Evolutionary conservation across 1,140 invertebrate genomes (phyloP).

Genomic region (Achatina immaculata): DNA sequence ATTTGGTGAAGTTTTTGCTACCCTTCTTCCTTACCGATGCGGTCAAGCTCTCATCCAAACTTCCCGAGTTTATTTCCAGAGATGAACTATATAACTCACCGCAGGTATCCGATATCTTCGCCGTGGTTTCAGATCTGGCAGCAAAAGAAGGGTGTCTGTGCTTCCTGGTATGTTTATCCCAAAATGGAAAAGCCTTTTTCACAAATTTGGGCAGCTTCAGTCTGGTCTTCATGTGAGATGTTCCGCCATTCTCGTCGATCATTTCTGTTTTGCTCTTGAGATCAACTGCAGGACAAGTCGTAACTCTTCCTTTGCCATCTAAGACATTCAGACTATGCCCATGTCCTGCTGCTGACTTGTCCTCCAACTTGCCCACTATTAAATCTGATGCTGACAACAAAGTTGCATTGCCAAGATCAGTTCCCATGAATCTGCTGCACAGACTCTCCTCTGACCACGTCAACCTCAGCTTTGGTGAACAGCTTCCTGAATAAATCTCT

Average conservation of each 20-base stretch:
- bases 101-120: not conserved
- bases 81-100: not conserved
- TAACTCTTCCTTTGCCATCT: not conserved
- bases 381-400: not conserved
- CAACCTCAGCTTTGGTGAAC: not conserved
- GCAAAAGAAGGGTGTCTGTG: not conserved
- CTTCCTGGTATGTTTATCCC: not conserved
- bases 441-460: not conserved
- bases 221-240: not conserved
- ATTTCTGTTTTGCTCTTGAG: not conserved
- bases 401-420: not conserved
- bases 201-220: not conserved
- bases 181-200: conserved; percentile 7
- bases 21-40: not conserved
- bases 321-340: not conserved
- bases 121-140: not conserved
- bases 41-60: not conserved
- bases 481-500: not conserved
- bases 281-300: not conserved
- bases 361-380: not conserved
- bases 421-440: too few relatives aligned
- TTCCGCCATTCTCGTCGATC: too few relatives aligned
- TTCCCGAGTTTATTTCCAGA: too few relatives aligned
- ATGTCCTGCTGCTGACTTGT: not conserved
- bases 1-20: not conserved